These are phyloP conservation scores for Phyllopteryx taeniolatus DNA, from an alignment of 2,113 vertebrate genomes.

Conservation along the genomic window DNA sequence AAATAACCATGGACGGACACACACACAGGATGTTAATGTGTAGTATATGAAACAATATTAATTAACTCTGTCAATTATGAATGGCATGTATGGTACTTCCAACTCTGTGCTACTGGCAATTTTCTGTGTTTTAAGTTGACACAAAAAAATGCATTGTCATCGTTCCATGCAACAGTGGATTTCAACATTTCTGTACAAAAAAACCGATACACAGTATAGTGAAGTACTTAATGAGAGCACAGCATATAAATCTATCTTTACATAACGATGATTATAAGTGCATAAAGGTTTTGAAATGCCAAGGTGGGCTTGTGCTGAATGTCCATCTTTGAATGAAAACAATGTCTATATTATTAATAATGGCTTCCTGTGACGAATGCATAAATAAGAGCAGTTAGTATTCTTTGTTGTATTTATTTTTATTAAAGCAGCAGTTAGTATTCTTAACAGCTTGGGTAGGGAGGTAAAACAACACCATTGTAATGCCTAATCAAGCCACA, in stretches of 20 bases:
- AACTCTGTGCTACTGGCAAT: conserved; percentile 17
- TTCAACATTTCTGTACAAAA: not conserved
- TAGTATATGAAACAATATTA: conserved; percentile 45
- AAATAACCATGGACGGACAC: conserved; percentile 12
- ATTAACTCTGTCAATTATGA: conserved; percentile 51
- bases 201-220: not conserved
- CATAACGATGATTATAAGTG: no score
- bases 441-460: not conserved
- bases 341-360: not conserved
- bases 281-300: no score
- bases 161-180: not conserved
- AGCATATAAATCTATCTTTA: not conserved
- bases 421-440: not conserved
- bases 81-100: conserved; percentile 35
- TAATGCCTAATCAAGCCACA: not conserved
- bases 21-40: conserved; percentile 11
- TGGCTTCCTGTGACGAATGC: not conserved
- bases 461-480: not conserved
- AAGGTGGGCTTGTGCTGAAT: not conserved
- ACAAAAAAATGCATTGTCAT: not conserved
- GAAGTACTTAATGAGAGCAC: not conserved
- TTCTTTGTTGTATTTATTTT: no score
- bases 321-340: not conserved
- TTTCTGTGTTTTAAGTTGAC: conserved; percentile 24
- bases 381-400: not conserved